phyloP scores from a whole-genome alignment of 2,113 vertebrate genomes.

The Prolemur simus region DNA sequence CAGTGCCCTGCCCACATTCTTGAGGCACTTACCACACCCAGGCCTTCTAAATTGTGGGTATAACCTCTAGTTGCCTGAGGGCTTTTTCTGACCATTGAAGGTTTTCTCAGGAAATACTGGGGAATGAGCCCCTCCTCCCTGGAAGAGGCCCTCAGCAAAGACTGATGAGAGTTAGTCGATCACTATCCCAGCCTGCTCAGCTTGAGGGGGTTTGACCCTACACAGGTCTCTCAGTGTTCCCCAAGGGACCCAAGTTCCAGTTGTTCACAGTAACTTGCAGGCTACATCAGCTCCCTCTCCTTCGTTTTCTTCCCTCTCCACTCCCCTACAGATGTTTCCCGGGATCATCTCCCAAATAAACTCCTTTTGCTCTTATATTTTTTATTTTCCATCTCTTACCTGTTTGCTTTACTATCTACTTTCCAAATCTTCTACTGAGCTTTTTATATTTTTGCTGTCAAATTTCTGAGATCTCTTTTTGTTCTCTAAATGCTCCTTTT shows the following conservation, averaged over 20 bases:
- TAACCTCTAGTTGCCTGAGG: background rate
- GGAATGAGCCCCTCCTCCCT: background rate
- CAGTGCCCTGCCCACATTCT: background rate
- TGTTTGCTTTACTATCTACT: background rate
- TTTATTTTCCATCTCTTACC: background rate
- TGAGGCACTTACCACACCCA: background rate
- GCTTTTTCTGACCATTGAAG: background rate
- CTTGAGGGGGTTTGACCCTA: background rate
- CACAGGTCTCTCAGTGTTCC: background rate
- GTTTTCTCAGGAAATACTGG: background rate
- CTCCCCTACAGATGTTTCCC: background rate
- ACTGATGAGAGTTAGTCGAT: background rate
- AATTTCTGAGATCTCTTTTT: background rate
- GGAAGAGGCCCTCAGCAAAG: background rate
- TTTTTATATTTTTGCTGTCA: background rate
- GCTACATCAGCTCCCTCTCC: background rate
- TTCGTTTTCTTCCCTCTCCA: background rate
- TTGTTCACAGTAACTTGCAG: background rate
- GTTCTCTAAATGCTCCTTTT: background rate
- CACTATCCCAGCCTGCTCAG: background rate
- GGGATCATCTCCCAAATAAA: background rate
- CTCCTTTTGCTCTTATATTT: background rate
- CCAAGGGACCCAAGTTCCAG: background rate
- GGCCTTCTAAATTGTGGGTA: background rate
- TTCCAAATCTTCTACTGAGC: background rate